Base-by-base conservation (phyloP, 2,888 invertebrate species). In the Melanotus villosus region DNA sequence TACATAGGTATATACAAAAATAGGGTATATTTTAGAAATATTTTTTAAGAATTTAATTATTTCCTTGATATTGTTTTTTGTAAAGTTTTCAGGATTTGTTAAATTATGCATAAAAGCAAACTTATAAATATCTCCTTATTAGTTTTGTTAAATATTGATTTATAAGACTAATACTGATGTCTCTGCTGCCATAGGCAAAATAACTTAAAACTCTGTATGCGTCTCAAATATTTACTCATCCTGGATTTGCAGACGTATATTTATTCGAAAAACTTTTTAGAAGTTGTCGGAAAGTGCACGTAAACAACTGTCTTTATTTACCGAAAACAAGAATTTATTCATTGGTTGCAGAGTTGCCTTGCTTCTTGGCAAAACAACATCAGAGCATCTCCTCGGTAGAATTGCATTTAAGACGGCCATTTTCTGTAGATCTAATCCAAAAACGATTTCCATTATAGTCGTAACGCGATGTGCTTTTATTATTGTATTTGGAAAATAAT, bases 231-330 rank as follows among this genome's bases (percentile, higher is more conserved):
- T 60, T 60, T 60, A 50, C 52, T 63, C 32, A 63, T 63, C 50
- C 52, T 41, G 36, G 52, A 63, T 63, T 63, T 63, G 52, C 63
- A 21, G 26, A 26, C 63, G 54, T 63, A n/a, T n/a, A 57, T 65
- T 65, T 65, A 65, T 65, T 65, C 32, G 32, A 30, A 47, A 65
- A 65, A 65, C 57, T 65, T 65, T n/a, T 47, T 36, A 21, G 12
- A 57, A 57, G 34, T 57, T 64, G 32, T 36, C 47, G 23, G 34
- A 36, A 65, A 43, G 34, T 57, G 45, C 45, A 65, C 19, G 65
- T 65, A 65, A 65, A 65, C 65, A 65, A 65, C 57, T 45, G 47
- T 12, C 26, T 65, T 57, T 57, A 65, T 65, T 65, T 65, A 34
- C 57, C 19, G 34, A 57, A 65, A 65, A 65, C 36, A 65, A 45